Evolutionary conservation across 1,140 invertebrate species (phyloP).

Genomic region (Drosophila varians): DNA sequence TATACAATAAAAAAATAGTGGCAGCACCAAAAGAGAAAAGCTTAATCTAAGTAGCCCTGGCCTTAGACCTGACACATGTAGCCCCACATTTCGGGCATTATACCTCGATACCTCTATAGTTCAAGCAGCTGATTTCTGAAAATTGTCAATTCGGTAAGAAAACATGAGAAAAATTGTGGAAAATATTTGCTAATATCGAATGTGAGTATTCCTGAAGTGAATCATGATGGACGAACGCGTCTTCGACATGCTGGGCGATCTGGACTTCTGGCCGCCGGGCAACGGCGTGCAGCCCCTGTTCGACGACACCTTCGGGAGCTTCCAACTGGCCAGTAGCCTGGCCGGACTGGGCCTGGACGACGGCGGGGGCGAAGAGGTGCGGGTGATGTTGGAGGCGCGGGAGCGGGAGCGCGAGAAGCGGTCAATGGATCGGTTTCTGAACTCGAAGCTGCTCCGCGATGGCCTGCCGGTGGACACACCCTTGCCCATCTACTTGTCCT

Average conservation of each 20-base stretch:
- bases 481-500: neutral
- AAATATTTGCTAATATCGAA: neutral
- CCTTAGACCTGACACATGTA: neutral
- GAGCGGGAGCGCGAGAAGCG: neutral
- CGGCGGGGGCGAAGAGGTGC: neutral
- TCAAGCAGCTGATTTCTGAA: neutral
- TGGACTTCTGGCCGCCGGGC: neutral
- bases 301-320: neutral
- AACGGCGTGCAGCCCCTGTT: neutral
- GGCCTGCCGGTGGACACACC: conserved; percentile 1
- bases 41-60: too few species aligned
- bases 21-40: too few species aligned
- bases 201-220: neutral
- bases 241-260: neutral
- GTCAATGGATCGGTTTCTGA: neutral
- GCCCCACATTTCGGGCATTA: too few species aligned
- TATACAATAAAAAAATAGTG: too few species aligned
- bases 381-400: neutral
- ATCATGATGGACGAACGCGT: neutral
- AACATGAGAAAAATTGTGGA: neutral
- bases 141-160: neutral
- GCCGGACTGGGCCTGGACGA: neutral
- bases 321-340: neutral
- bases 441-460: neutral
- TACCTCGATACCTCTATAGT: too few species aligned